Conservation (phyloP, 2,888 invertebrate species). For the Netelia inedita region DNA sequence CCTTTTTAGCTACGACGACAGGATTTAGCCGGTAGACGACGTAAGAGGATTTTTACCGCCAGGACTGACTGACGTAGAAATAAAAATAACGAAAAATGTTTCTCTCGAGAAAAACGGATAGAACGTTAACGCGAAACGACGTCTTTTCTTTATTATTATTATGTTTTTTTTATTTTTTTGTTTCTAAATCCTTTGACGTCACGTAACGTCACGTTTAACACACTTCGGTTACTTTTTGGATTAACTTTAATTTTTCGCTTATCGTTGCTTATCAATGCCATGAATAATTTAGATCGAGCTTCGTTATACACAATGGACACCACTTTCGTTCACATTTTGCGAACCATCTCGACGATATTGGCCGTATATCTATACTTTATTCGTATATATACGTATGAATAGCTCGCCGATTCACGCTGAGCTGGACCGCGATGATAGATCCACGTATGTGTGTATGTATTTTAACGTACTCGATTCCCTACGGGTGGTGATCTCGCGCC, state of each 20-base stretch:
- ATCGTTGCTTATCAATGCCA: no score
- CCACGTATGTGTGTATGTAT: slow-evolving; percentile 36
- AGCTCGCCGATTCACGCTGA: slow-evolving; percentile 41
- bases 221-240: no score
- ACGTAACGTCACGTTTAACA: not conserved
- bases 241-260: no score
- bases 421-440: slow-evolving; percentile 58
- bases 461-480: slow-evolving; percentile 60
- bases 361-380: no score
- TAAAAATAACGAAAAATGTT: slow-evolving; percentile 6
- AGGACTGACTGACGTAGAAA: slow-evolving; percentile 43
- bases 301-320: no score
- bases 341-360: no score
- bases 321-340: no score
- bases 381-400: not conserved
- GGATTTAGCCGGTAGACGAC: slow-evolving; percentile 49
- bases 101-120: not conserved
- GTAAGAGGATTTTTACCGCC: slow-evolving; percentile 61
- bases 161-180: not conserved
- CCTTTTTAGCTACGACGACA: slow-evolving; percentile 12
- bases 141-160: not conserved
- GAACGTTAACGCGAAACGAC: not conserved
- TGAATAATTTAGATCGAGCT: no score
- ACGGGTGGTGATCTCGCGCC: slow-evolving; percentile 43
- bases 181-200: not conserved